These are phyloP conservation scores for Ifrita kowaldi DNA, from an alignment of 2,113 vertebrate genomes.

Conservation along the genomic window DNA sequence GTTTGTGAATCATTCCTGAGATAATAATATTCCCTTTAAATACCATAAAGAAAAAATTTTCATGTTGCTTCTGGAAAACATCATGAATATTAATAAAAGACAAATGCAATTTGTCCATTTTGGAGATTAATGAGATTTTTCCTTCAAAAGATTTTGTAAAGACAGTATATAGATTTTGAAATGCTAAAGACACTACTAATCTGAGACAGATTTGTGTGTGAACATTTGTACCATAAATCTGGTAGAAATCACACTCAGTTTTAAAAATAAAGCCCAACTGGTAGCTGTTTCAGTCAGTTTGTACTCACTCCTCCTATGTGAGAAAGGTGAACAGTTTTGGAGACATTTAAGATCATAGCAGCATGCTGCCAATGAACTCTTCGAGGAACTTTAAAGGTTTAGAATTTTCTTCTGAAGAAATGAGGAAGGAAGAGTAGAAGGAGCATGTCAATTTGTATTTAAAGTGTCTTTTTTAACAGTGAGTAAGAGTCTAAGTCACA, in stretches of 20 bases:
- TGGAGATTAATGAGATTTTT: not conserved
- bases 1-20: slow-evolving; percentile 33
- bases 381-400: not conserved
- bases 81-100: not conserved
- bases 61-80: not conserved
- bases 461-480: not conserved
- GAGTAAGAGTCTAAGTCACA: not conserved
- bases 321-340: slow-evolving; percentile 8
- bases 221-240: not conserved
- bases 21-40: not conserved
- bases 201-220: not conserved
- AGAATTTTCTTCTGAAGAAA: not conserved
- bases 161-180: not conserved
- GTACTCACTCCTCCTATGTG: not conserved
- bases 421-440: not conserved
- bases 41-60: not conserved
- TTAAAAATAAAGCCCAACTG: slow-evolving; percentile 52
- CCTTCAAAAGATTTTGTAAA: not conserved
- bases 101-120: not conserved
- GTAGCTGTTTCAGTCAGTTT: slow-evolving; percentile 36
- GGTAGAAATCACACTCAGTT: not conserved
- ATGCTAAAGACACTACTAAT: not conserved
- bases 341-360: not conserved
- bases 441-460: not conserved
- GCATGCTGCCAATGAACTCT: not conserved